Base-by-base conservation (phyloP, 92 coral and sea anemone genomes). In the Epizoanthus fatuus region DNA sequence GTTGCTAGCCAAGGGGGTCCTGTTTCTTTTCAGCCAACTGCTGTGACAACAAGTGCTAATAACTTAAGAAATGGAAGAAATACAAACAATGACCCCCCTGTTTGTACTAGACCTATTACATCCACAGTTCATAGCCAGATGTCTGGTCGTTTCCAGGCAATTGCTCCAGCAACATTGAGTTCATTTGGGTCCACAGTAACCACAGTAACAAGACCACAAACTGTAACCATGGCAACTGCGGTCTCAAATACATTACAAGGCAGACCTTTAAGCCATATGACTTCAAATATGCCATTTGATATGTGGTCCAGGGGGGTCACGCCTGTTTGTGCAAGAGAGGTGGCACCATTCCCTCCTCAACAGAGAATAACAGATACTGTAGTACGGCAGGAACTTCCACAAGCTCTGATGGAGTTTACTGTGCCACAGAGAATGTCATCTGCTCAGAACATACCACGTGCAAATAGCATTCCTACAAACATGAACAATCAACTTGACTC, bases 91-190 rank as follows among this genome's bases (percentile, higher is more conserved):
- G 70, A 60, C 38, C 32, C 59, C 64, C 65, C 70, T 60, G 69
- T 42, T 8, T 25, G 37, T 17, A 77, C 20, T 4, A 59, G 47
- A 77, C 15, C 57, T 20, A 17, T 11, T 0, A 39, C 17, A 11
- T 25, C 64, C 20, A 38, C 29, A 8, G 11, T 38, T n/a, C 29
- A 38, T 42, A 59, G 39, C 65, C 56, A 39, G 56, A 25, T 44
- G 10, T 10, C 82, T 15, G 82, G 82, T 39, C 82, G 71, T 60
- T 77, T 59, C 47, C 82, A 77, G 44, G 82, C 82, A 17, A 62
- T 77, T 77, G 82, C 82, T 60, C 82, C 82, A 0, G 82, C 82
- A 40, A 77, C 82, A 15, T 40, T 77, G 55, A 42, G 70, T 60
- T 40, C 70, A 1, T 19, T 57, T 17, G 42, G 62, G 29, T 40